Evolutionary conservation across 2,888 invertebrate species (phyloP), one percentile per base, ranked within the genome.

Genomic region (Pyrrhosoma nymphula): DNA sequence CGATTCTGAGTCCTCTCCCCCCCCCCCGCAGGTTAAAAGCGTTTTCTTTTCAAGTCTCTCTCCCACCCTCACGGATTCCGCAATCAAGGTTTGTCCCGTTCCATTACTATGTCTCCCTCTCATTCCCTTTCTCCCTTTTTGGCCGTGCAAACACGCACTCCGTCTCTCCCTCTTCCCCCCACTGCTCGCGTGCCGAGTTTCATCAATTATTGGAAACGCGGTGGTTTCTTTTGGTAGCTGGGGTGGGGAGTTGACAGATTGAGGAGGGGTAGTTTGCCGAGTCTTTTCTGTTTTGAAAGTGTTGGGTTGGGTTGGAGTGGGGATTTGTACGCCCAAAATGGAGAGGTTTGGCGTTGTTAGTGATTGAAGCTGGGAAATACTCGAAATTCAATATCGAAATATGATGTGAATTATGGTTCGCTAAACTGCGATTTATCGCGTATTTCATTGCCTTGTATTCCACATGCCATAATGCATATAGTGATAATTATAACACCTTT

Each of bases 131-230:
- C 2, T 69, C n/a, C 23, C 4, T 69, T 10, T 30, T 30, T 2
- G 0, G 30, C 8, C 35, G 23, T 30, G 47, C 47, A 47, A 47
- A 47, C 47, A 47, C 47, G 47, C 47, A 47, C 47, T 47, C 47
- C 47, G 47, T 47, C 8, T 8, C 47, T 8, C 4, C 82, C 30
- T 0, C n/a, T 35, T 35, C 35, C 82, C 1, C 30, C n/a, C 16
- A 8, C 69, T 14, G n/a, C 14, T 82, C 35, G 82, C 82, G 82
- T 35, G 82, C 35, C 30, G 35, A 35, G 35, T 3, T n/a, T n/a
- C 82, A 82, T 82, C 82, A 82, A 82, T 82, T 82, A 82, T 82
- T 26, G 82, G 82, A 82, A 35, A 82, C 82, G 82, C 35, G 82
- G 18, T 35, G 82, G 82, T 30, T 35, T 82, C 26, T n/a, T 47